Evolutionary conservation across 2,113 vertebrate species (phyloP).

Genomic region (Athene noctua): DNA sequence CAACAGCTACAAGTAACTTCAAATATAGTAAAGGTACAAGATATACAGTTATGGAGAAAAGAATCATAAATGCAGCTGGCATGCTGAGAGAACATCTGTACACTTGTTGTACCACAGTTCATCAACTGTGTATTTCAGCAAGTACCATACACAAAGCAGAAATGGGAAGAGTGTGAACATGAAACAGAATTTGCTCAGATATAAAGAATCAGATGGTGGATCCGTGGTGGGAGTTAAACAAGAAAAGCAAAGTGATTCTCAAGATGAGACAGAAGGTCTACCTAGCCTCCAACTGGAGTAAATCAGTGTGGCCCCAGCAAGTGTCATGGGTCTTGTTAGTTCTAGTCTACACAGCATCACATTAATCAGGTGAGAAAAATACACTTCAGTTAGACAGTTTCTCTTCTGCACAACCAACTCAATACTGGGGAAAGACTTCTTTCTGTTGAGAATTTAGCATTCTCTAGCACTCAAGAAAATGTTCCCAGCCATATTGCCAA

Average conservation of each 20-base stretch:
- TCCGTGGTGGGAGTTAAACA: not conserved
- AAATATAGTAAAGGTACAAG: slow-evolving; percentile 48
- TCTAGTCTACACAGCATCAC: not conserved
- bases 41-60: slow-evolving; percentile 40
- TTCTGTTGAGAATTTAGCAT: not conserved
- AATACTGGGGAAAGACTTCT: not conserved
- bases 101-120: not conserved
- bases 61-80: slow-evolving; percentile 28
- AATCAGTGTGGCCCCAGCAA: not conserved
- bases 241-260: not conserved
- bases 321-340: not conserved
- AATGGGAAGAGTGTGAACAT: not conserved
- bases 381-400: not conserved
- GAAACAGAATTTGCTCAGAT: not conserved
- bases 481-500: not conserved
- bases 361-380: not conserved
- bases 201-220: not conserved
- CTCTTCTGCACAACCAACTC: not conserved
- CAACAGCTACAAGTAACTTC: not conserved
- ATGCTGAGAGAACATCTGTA: slow-evolving; percentile 65
- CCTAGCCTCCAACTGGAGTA: not conserved
- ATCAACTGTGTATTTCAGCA: slow-evolving; percentile 38
- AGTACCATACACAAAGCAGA: not conserved
- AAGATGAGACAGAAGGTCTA: not conserved
- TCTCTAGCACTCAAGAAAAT: not conserved